Evolutionary conservation across 2,797 vertebrate species (phyloP).

Genomic region (Crenuchus spilurus): DNA sequence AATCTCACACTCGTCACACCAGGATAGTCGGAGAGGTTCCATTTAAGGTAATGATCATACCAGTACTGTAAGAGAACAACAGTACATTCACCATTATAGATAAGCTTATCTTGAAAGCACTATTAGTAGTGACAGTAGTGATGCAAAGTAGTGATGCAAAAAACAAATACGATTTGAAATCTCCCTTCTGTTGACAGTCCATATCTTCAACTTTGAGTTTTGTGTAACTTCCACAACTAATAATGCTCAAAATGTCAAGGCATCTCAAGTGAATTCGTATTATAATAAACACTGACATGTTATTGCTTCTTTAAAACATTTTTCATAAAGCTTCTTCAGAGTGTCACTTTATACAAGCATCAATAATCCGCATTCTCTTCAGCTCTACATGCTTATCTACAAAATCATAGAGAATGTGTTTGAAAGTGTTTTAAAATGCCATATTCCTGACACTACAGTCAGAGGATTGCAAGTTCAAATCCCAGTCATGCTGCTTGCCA

Average conservation of each 20-base stretch:
- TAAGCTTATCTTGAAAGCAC: background rate
- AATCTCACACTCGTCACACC: slow-evolving; percentile 89
- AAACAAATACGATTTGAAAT: background rate
- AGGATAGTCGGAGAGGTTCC: slow-evolving; percentile 86
- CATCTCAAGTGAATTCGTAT: background rate
- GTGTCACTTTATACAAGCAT: too few species aligned
- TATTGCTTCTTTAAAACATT: background rate
- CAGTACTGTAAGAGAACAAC: slow-evolving; percentile 77
- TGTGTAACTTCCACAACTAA: background rate
- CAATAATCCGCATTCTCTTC: background rate
- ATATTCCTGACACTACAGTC: too few species aligned
- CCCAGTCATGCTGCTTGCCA: too few species aligned
- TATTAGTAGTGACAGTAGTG: background rate
- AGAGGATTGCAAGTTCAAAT: too few species aligned
- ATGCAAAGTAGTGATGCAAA: background rate
- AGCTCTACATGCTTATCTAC: background rate
- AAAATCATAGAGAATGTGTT: background rate
- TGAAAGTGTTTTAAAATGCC: background rate
- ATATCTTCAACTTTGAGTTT: background rate
- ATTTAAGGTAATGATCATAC: slow-evolving; percentile 88
- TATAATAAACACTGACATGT: background rate
- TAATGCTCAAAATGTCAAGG: too few species aligned
- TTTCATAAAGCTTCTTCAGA: background rate
- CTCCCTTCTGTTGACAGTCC: background rate
- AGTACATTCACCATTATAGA: background rate